These are phyloP conservation scores for Endomychus coccineus DNA, from an alignment of 2,888 invertebrate genomes.

Conservation along the genomic window DNA sequence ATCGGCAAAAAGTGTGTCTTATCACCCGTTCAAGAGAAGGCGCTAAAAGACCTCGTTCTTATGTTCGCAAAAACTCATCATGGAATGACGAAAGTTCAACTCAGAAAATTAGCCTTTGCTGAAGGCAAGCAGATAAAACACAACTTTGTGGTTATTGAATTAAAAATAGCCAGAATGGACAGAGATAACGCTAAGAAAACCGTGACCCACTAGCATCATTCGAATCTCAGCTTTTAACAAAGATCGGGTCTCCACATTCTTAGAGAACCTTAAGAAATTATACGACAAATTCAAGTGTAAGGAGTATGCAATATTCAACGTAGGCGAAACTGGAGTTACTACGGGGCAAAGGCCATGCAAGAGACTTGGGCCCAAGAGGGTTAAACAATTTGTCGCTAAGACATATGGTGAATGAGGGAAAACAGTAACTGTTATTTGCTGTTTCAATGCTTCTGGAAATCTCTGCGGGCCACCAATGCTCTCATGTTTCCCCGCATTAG, in stretches of 20 bases:
- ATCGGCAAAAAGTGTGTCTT: slow-evolving; percentile 15
- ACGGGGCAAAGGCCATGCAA: slow-evolving; percentile 6
- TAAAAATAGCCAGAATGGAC: too few relatives aligned
- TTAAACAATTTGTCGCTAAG: slow-evolving; percentile 9
- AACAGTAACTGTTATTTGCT: slow-evolving; percentile 7
- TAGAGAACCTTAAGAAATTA: slow-evolving; percentile 6
- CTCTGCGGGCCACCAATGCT: slow-evolving; percentile 7
- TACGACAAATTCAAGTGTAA: slow-evolving; percentile 4
- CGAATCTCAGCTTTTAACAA: slow-evolving; percentile 9
- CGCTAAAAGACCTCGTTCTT: slow-evolving; percentile 15
- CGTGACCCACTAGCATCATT: too few relatives aligned
- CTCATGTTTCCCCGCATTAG: slow-evolving; percentile 6
- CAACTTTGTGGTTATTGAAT: background rate
- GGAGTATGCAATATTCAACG: slow-evolving; percentile 5
- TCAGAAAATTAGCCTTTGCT: slow-evolving; percentile 10
- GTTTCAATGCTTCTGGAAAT: slow-evolving; percentile 7
- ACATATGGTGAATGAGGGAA: slow-evolving; percentile 6
- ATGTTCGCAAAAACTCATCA: slow-evolving; percentile 16
- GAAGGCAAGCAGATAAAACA: slow-evolving; percentile 7
- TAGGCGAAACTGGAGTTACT: slow-evolving; percentile 5
- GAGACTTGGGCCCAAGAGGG: slow-evolving; percentile 6
- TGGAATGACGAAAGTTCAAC: slow-evolving; percentile 11
- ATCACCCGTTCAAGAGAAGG: slow-evolving; percentile 15
- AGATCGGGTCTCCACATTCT: slow-evolving; percentile 8
- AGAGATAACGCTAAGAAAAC: too few relatives aligned